Percentiles rank a stretch among this genome's conserved stretches.
Evolutionary conservation across 2,113 vertebrate genomes (phyloP).

Genomic region (Seriola rivoliana): DNA sequence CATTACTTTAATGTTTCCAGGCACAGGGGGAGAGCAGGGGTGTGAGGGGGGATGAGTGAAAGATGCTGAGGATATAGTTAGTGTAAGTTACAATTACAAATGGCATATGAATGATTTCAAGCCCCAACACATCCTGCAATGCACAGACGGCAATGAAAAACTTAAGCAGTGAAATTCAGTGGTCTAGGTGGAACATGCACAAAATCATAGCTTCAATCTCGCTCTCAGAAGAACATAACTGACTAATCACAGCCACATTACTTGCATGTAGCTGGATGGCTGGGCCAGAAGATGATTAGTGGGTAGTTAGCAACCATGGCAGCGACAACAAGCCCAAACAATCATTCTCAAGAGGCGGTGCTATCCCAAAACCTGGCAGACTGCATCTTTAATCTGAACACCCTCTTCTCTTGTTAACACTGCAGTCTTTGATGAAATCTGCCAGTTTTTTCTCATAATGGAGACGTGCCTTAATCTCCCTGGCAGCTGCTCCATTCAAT

Average conservation of each 20-base stretch:
- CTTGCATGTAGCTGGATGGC: conserved; percentile 47
- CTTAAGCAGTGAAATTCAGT: not conserved
- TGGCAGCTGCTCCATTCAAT: conserved; percentile 85
- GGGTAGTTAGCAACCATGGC: conserved; percentile 74
- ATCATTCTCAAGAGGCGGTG: conserved; percentile 61
- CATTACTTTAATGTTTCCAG: conserved; percentile 75
- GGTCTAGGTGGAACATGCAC: conserved; percentile 23
- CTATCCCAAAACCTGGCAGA: conserved; percentile 68
- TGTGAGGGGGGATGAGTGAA: conserved; percentile 21
- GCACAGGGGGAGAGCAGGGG: conserved; percentile 34
- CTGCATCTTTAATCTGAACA: conserved; percentile 77
- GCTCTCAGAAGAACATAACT: conserved; percentile 45
- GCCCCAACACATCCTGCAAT: not conserved
- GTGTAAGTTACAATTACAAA: conserved; percentile 43
- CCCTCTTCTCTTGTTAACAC: conserved; percentile 80
- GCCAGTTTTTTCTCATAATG: conserved; percentile 76
- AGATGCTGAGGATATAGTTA: conserved; percentile 43
- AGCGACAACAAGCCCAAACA: conserved; percentile 80
- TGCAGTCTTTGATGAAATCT: conserved; percentile 80
- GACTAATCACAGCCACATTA: conserved; percentile 68
- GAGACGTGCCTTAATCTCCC: conserved; percentile 80
- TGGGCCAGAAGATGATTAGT: conserved; percentile 73
- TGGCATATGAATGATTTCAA: conserved; percentile 23
- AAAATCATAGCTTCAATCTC: conserved; percentile 31
- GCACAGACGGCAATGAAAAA: not conserved